phyloP scores from a whole-genome alignment of 2,797 vertebrate genomes.

The Platalea minor region DNA sequence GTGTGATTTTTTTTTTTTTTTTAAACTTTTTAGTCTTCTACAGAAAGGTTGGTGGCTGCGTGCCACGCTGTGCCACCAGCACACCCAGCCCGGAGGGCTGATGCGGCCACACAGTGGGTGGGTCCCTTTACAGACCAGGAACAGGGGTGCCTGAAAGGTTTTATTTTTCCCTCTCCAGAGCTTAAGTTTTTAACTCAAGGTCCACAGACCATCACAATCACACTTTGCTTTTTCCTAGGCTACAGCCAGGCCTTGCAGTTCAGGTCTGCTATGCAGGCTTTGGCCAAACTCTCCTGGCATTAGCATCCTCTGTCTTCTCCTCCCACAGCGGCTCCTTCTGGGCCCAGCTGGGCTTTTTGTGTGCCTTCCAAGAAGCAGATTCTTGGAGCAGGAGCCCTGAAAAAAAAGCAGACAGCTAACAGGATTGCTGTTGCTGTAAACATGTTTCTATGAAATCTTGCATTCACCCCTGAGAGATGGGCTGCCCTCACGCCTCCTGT shows the following conservation, averaged over 20 bases:
- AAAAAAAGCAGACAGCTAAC: not conserved
- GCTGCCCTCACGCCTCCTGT: not conserved
- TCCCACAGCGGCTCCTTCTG: not conserved
- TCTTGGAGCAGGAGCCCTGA: not conserved
- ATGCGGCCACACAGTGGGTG: not conserved
- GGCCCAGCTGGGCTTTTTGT: not conserved
- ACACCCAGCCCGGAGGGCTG: not conserved
- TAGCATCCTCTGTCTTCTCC: not conserved
- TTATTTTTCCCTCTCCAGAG: not conserved
- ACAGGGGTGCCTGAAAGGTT: not conserved
- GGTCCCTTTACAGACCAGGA: not conserved
- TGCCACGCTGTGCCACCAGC: not conserved
- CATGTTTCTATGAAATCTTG: not conserved
- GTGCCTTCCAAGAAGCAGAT: not conserved
- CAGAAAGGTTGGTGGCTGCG: not conserved
- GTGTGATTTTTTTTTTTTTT: not conserved
- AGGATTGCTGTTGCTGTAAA: not conserved
- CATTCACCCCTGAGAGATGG: not conserved
- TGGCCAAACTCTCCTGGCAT: not conserved
- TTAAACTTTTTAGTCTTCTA: not conserved
- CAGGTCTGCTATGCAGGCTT: not conserved
- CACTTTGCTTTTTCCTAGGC: not conserved
- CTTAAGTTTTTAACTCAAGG: not conserved
- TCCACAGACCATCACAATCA: not conserved
- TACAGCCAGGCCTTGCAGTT: not conserved